Conservation (phyloP, 2,113 vertebrate species). For the Saguinus imperator region DNA sequence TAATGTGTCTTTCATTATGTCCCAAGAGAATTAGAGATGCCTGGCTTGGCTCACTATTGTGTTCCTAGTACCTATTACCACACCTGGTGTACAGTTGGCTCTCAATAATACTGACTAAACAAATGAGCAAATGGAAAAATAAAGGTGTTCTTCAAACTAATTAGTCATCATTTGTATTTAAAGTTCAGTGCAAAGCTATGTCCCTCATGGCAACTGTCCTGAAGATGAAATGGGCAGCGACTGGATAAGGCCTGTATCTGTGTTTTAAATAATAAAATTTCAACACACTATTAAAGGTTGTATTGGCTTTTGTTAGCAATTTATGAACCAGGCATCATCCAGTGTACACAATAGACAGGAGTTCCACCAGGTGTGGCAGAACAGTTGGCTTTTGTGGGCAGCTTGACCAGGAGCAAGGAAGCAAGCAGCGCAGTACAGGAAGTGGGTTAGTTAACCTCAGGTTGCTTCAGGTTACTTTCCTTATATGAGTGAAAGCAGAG, state of each 20-base stretch:
- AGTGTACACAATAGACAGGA: neutral
- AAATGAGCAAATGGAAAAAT: neutral
- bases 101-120: neutral
- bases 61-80: neutral
- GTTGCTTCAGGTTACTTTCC: neutral
- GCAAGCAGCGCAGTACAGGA: neutral
- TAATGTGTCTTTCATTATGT: neutral
- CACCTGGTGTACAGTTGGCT: neutral
- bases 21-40: neutral
- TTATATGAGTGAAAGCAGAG: neutral
- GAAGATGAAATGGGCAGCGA: neutral
- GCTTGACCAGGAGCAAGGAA: neutral
- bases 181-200: neutral
- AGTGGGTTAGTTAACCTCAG: neutral
- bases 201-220: neutral
- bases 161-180: constrained; percentile 16
- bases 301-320: neutral
- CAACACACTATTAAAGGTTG: neutral
- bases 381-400: neutral
- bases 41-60: neutral
- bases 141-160: neutral
- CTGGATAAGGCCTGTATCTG: neutral
- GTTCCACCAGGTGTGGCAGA: neutral
- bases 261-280: neutral
- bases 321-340: neutral